These are phyloP conservation scores for Macaria notata DNA, from an alignment of 2,888 invertebrate genomes.

Conservation along the genomic window DNA sequence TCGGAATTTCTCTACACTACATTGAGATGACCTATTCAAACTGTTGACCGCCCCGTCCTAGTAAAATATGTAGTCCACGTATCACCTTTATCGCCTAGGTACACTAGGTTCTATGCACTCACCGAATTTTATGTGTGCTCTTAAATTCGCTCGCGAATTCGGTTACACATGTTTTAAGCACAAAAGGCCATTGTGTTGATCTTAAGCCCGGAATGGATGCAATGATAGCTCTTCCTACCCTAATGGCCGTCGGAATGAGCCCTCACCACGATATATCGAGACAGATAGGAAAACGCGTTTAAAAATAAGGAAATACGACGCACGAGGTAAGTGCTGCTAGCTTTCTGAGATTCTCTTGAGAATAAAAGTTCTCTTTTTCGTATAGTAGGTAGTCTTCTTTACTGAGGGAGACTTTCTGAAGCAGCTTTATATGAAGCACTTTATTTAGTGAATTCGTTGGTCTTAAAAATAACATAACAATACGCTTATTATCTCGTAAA, in stretches of 20 bases:
- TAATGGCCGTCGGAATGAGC: slow-evolving; percentile 57
- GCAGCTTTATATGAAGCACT: no score
- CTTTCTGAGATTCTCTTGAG: not conserved
- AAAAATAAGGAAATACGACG: slow-evolving; percentile 28
- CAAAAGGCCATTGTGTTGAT: slow-evolving; percentile 47
- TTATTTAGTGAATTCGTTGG: no score
- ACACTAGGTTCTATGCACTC: slow-evolving; percentile 17
- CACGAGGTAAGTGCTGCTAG: slow-evolving; percentile 7
- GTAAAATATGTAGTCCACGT: no score
- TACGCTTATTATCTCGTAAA: no score
- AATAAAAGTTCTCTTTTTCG: no score
- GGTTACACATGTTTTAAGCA: slow-evolving; percentile 32
- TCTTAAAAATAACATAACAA: no score
- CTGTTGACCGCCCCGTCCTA: no score
- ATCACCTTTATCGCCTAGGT: not conserved
- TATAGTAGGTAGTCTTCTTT: no score
- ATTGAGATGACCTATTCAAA: no score
- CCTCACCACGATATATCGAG: slow-evolving; percentile 46
- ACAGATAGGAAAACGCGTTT: slow-evolving; percentile 29
- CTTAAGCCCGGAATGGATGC: slow-evolving; percentile 50
- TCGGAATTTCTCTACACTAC: no score
- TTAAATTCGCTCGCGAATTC: slow-evolving; percentile 19
- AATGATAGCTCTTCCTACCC: slow-evolving; percentile 51
- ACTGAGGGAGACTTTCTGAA: no score
- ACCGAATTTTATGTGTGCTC: slow-evolving; percentile 7